Base-by-base conservation (phyloP, 2,113 vertebrate species). In the Corythornis cristatus region DNA sequence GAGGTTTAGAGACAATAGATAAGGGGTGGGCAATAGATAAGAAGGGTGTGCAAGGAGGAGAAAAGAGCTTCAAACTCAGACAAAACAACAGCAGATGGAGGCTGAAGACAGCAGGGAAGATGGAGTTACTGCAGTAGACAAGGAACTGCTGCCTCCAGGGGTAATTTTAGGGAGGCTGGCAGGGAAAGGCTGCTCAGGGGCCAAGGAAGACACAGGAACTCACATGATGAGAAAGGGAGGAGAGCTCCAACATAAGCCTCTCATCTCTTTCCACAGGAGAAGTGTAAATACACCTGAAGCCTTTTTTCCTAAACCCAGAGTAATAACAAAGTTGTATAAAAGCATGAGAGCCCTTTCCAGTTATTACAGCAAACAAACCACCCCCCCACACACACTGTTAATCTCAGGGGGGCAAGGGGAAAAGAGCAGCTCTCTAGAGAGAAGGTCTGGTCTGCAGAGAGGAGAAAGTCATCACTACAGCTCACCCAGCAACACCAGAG, bases 201-300 rank as follows among this genome's bases (percentile, higher is more conserved):
- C 88, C 85, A 89, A 45, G 15, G 62, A 33, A 94, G 74, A 35
- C 65, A 25, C 31, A 22, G 3, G 26, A 94, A 25, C 79, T 35
- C 80, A 42, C 26, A 35, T 1, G 29, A 73, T 54, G 62, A 67
- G 48, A 84, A 60, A 74, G 65, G 57, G 67, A 89, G 70, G 16
- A 76, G 71, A 57, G 56, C 15, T 91, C 83, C 70, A 84, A 21
- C 64, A 72, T 0, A 1, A 82, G 71, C 13, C 93, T 93, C 93
- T 93, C 43, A 93, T 95, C 91, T 93, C 86, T 37, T 83, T 90
- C 93, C 94, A 86, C 0, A 6, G 14, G 5, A 83, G 19, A 71
- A 90, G 53, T 6, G 66, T 56, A 93, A 96, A 94, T 86, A 95
- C 88, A 93, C 88, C 94, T 93, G 80, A 86, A 92, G 60, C 25